Base-by-base conservation (phyloP, 2,113 vertebrate species). In the Sardina pilchardus region DNA sequence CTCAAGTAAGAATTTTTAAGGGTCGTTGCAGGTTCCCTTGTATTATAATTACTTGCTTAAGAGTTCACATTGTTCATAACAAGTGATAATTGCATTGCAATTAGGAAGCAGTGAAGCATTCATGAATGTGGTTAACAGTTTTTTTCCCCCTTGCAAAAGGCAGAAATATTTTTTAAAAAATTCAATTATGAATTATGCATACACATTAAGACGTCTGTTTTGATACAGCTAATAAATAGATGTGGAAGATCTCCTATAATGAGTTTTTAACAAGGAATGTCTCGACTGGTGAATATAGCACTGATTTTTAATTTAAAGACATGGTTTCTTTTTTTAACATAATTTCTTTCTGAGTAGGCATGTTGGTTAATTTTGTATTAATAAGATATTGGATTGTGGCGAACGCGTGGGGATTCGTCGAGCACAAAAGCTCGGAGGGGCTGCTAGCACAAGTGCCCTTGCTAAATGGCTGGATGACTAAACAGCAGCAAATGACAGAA, bases 21-120 rank as follows among this genome's bases (percentile, higher is more conserved):
- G 91, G 92, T 91, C 83, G 85, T 92, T 91, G 92, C 95, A 95
- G 94, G 94, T 94, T 93, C 94, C 93, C 94, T 88, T 92, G 88
- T 94, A 93, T 94, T 95, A 94, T 94, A 95, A 95, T 93, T 95
- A 94, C 93, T 95, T 95, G 87, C 91, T 92, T 92, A 93, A 92
- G 93, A 93, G 92, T 95, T 95, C 91, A 93, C 94, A 92, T 91
- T 93, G 93, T 94, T 93, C 92, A 90, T 94, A 94, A 94, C 92
- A 94, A 92, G 94, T 91, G 92, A 93, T 94, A 94, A 95, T 92
- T 94, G 93, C 91, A 90, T 92, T 59, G 56, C 93, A 95, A 95
- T 94, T 95, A 93, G 92, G 91, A 94, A 89, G 90, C 92, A 93
- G 93, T 24, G 71, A 94, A 93, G 92, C 75, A 87, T 91, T 94